Base-by-base conservation (phyloP, 2,797 vertebrate species). In the Halcyon chelicuti region DNA sequence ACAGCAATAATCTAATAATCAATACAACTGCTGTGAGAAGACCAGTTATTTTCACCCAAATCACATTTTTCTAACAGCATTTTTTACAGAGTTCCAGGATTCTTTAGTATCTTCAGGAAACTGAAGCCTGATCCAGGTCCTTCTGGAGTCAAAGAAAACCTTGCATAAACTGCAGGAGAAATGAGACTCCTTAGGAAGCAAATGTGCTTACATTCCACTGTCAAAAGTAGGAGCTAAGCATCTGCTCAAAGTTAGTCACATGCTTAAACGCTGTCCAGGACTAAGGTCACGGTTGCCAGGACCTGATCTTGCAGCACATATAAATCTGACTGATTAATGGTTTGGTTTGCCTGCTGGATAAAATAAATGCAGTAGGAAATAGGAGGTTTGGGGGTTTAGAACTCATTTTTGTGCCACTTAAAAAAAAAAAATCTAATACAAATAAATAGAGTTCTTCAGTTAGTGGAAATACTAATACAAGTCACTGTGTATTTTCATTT, bases 161-260 rank as follows among this genome's bases (percentile, higher is more conserved):
- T 79, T 87, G 61, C 86, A 71, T 91, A 92, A 82, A 63, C 52
- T 93, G 86, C 55, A 75, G 62, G 46, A 91, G 93, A 94, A 97
- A 92, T 70, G 15, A 76, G 77, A 92, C 80, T 95, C 52, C 86
- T 94, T 89, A 91, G 54, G 83, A 95, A 92, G 74, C 77, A 94
- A 84, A 93, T 92, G 86, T 95, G 93, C 92, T 96, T 97, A 97
- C 90, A 96, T 96, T 96, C 94, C 96, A 49, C 80, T 94, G 94
- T 96, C 94, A 96, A 93, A 94, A 93, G 73, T 85, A 87, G 77
- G 94, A 94, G 81, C 52, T 95, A 94, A 94, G 89, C 76, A 94
- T 94, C 79, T 96, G 85, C 93, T 94, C 82, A 93, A 61, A 94
- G 79, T 84, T 96, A 94, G 94, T 96, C 85, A 81, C 79, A 75